These are phyloP conservation scores for Machaerirhynchus nigripectus DNA, from an alignment of 2,113 vertebrate genomes.

Conservation along the genomic window DNA sequence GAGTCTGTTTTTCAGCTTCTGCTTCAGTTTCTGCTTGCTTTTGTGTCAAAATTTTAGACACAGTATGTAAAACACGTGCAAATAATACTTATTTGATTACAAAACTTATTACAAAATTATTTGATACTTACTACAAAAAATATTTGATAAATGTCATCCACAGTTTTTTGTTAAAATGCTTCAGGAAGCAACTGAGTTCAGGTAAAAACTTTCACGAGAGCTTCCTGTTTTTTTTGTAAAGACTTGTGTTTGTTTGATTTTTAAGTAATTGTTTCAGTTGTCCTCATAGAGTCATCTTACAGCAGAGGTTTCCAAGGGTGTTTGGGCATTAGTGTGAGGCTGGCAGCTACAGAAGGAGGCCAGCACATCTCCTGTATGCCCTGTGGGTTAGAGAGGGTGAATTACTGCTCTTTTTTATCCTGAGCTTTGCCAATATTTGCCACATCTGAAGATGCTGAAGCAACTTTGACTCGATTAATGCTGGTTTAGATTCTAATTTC, in stretches of 20 bases:
- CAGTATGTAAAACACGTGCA: neutral
- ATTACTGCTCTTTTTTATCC: neutral
- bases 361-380: neutral
- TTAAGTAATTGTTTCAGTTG: neutral
- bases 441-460: neutral
- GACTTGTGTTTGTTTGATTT: neutral
- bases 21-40: neutral
- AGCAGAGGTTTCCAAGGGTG: neutral
- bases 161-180: neutral
- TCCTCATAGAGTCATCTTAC: neutral
- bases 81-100: neutral
- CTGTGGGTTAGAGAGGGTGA: neutral
- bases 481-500: neutral
- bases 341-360: neutral
- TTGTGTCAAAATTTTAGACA: neutral
- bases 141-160: neutral
- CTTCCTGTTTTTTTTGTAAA: neutral
- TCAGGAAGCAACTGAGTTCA: neutral
- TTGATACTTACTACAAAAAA: no score
- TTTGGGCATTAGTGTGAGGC: neutral
- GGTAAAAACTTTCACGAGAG: neutral
- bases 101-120: no score
- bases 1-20: neutral
- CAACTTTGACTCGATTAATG: neutral
- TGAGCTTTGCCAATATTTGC: neutral